Evolutionary conservation across 2,113 vertebrate species (phyloP).

Genomic region (Alaudala cheleensis): DNA sequence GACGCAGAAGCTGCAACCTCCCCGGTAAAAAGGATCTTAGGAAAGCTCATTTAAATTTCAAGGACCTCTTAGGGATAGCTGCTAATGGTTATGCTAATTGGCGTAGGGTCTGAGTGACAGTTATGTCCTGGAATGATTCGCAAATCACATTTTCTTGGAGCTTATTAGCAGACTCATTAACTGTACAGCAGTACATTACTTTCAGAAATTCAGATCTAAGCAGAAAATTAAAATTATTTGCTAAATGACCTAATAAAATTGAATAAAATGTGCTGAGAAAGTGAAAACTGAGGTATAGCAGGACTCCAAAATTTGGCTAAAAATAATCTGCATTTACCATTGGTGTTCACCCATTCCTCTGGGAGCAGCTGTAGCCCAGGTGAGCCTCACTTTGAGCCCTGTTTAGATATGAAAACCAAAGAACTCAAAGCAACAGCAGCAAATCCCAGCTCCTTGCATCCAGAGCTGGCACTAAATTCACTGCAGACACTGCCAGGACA

Average conservation of each 20-base stretch:
- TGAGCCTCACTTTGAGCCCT: background rate
- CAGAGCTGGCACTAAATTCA: background rate
- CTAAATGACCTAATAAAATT: slow-evolving; percentile 82
- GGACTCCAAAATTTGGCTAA: slow-evolving; percentile 36
- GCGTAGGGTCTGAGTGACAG: slow-evolving; percentile 74
- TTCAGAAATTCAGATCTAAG: slow-evolving; percentile 81
- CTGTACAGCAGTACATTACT: slow-evolving; percentile 80
- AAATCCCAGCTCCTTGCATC: background rate
- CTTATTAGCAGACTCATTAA: slow-evolving; percentile 81
- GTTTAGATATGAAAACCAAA: background rate
- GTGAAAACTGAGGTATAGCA: slow-evolving; percentile 63
- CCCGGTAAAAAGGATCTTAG: slow-evolving; percentile 43
- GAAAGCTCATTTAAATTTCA: slow-evolving; percentile 72
- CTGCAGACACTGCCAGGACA: background rate
- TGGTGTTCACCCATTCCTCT: background rate
- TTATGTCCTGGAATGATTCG: slow-evolving; percentile 73
- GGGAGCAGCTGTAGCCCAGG: background rate
- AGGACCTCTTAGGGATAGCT: slow-evolving; percentile 66
- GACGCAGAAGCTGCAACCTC: background rate
- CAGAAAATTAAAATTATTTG: slow-evolving; percentile 85
- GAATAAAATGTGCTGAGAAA: slow-evolving; percentile 77
- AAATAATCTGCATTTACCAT: slow-evolving; percentile 17
- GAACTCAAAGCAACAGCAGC: background rate
- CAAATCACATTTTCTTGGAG: slow-evolving; percentile 77
- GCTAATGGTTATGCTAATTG: slow-evolving; percentile 71